Percentiles rank a stretch among this genome's conserved stretches.
phyloP scores from a whole-genome alignment of 2,888 invertebrate species.

The Omphaloscelis lunosa region DNA sequence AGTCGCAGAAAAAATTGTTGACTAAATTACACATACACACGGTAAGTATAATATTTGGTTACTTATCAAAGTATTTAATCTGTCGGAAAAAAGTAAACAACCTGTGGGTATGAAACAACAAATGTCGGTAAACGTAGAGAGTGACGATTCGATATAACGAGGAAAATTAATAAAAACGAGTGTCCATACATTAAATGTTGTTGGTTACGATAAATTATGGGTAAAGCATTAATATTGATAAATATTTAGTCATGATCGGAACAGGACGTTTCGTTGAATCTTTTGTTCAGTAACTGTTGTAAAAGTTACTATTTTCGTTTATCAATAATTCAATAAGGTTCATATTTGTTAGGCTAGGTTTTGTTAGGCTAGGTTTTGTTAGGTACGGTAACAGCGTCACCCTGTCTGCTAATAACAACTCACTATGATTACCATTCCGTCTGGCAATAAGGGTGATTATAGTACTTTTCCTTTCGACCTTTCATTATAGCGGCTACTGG shows the following conservation, averaged over 20 bases:
- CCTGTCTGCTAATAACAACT: background rate
- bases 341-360: no score
- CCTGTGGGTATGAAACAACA: conserved; percentile 20
- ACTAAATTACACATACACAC: conserved; percentile 3
- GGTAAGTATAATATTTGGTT: conserved; percentile 24
- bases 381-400: background rate
- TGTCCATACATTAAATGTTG: conserved; percentile 2
- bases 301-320: conserved; percentile 12
- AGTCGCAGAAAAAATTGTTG: background rate
- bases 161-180: conserved; percentile 19
- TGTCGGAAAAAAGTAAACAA: conserved; percentile 43
- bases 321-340: conserved; percentile 24
- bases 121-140: conserved; percentile 9
- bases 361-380: no score
- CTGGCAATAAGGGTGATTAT: background rate
- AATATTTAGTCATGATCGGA: conserved; percentile 42
- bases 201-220: conserved; percentile 28
- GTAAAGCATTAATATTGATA: conserved; percentile 27
- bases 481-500: background rate
- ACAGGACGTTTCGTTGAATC: background rate
- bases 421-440: background rate
- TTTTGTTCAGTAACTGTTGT: conserved; percentile 9
- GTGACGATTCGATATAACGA: conserved; percentile 23
- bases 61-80: conserved; percentile 39
- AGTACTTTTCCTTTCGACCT: background rate